A percentile compares a stretch with the other conserved stretches of the same genome.
Conservation (phyloP, 2,113 vertebrate genomes). For the Odontesthes bonariensis region DNA sequence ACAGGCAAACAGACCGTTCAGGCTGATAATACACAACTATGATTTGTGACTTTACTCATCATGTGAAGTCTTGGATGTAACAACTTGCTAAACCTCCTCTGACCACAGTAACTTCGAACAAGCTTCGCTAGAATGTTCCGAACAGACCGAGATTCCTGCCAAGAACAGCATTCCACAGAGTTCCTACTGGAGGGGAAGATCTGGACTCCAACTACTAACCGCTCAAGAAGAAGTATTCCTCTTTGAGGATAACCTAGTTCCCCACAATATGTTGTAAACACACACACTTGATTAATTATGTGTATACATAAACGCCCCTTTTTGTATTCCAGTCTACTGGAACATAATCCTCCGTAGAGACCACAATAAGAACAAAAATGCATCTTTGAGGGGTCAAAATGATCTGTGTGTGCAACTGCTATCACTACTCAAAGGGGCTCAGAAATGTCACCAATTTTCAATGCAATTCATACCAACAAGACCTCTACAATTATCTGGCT, state of each 20-base stretch:
- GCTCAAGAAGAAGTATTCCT: neutral
- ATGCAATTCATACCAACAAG: no score
- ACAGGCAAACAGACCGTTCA: conserved; percentile 5
- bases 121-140: neutral
- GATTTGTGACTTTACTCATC: neutral
- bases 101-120: conserved; percentile 1
- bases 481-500: no score
- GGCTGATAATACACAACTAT: neutral
- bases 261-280: no score
- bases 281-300: no score
- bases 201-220: neutral
- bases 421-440: no score
- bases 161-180: neutral
- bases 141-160: neutral
- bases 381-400: no score
- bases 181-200: neutral
- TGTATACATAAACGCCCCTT: no score
- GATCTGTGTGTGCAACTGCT: no score
- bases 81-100: neutral
- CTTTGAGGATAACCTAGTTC: neutral
- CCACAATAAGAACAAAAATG: no score
- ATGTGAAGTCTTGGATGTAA: neutral
- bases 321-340: no score
- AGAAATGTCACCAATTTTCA: no score
- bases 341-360: no score